These are phyloP conservation scores for Mormyrops boulengeri DNA, from an alignment of 2,797 vertebrate genomes.

Conservation along the genomic window DNA sequence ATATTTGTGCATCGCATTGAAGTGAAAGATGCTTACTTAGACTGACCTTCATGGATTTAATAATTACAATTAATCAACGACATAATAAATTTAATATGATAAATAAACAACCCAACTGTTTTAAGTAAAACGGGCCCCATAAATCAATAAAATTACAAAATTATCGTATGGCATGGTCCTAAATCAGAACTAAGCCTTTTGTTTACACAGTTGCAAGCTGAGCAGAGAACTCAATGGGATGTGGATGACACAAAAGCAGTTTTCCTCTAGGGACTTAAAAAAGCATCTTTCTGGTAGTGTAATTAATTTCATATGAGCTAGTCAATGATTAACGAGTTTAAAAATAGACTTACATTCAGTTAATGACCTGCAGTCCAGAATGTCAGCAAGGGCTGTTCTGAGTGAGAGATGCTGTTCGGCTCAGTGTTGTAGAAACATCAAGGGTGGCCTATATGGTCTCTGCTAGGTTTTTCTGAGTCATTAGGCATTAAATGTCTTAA, in stretches of 20 bases:
- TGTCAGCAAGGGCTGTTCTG: constrained; percentile 37
- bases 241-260: background rate
- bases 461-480: constrained; percentile 43
- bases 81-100: background rate
- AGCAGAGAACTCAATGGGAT: constrained; percentile 31
- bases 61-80: constrained; percentile 5
- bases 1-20: background rate
- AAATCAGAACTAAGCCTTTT: constrained; percentile 20
- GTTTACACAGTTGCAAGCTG: constrained; percentile 25
- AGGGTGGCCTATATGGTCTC: constrained; percentile 41
- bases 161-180: constrained; percentile 22
- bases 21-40: background rate
- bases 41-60: background rate
- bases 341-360: constrained; percentile 10
- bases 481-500: constrained; percentile 46
- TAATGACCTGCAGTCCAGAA: constrained; percentile 40
- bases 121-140: background rate
- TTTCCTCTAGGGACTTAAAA: background rate
- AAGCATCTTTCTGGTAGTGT: constrained; percentile 18
- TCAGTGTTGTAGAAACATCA: constrained; percentile 16
- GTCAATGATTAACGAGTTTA: background rate
- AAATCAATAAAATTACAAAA: background rate
- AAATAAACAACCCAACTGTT: background rate
- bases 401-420: background rate
- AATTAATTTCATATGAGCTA: background rate